Conservation (phyloP, 2,888 invertebrate species). For the Oligia strigilis region DNA sequence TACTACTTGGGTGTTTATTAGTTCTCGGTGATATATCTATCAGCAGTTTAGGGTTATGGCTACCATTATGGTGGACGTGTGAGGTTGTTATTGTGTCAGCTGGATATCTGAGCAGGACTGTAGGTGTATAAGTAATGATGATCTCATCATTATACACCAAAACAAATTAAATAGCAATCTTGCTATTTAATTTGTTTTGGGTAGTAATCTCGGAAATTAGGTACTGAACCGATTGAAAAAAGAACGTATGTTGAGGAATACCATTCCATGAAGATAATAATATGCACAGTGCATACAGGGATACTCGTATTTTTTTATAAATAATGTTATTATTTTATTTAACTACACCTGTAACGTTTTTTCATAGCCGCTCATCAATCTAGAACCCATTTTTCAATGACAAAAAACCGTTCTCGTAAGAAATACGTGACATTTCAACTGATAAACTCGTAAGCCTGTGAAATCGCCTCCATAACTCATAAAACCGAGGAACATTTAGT, state of each 20-base stretch:
- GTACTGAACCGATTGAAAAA: not conserved
- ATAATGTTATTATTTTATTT: not conserved
- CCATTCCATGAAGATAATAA: too few species aligned
- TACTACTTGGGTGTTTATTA: conserved; percentile 36
- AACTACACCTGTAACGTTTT: not conserved
- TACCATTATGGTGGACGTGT: conserved; percentile 1
- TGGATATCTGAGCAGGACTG: not conserved
- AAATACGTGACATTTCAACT: conserved; percentile 45
- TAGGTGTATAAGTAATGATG: not conserved
- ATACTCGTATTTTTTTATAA: too few species aligned
- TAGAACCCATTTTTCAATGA: conserved; percentile 20
- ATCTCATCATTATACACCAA: not conserved
- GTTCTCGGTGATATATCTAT: conserved; percentile 45
- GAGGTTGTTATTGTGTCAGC: conserved; percentile 9
- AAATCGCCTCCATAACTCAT: conserved; percentile 51
- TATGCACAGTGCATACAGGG: too few species aligned
- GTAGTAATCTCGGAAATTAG: not conserved
- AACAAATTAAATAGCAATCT: too few species aligned
- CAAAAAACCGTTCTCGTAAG: conserved; percentile 9
- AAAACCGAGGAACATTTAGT: conserved; percentile 48
- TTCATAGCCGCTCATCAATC: not conserved
- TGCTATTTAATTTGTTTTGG: too few species aligned
- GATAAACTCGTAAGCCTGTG: conserved; percentile 45
- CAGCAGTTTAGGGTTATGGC: conserved; percentile 29
- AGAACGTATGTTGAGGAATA: not conserved